Conservation (phyloP, 2,113 vertebrate genomes). For the Saccopteryx leptura region DNA sequence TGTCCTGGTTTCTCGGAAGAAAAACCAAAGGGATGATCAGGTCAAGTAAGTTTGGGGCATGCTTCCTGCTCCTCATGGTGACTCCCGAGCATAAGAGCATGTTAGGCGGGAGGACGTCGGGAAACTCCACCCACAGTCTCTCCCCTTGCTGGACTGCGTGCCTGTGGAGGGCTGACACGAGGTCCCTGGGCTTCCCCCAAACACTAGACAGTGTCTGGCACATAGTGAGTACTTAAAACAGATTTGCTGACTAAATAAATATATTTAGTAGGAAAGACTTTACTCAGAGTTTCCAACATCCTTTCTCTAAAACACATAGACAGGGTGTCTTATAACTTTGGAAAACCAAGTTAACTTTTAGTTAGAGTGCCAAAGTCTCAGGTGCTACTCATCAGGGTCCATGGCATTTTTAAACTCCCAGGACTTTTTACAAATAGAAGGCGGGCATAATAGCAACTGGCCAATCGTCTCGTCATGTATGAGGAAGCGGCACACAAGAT, state of each 20-base stretch:
- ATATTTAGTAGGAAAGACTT: background rate
- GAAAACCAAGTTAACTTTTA: slow-evolving; percentile 1
- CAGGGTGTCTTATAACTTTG: background rate
- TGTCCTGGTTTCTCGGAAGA: background rate
- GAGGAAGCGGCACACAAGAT: background rate
- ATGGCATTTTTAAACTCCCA: no score
- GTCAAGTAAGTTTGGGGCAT: accelerated
- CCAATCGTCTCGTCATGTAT: background rate
- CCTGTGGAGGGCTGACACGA: no score
- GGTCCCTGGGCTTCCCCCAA: background rate
- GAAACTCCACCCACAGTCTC: no score
- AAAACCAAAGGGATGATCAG: background rate
- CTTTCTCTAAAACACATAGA: background rate
- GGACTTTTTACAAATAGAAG: background rate
- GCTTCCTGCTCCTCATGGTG: accelerated
- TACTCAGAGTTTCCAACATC: background rate
- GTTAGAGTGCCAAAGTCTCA: background rate
- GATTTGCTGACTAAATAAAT: background rate
- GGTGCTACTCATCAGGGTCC: background rate
- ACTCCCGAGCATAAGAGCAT: accelerated
- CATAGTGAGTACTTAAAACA: background rate
- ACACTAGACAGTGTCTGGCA: background rate
- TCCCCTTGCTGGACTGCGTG: background rate
- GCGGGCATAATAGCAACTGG: background rate
- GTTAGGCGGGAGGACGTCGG: background rate